Evolutionary conservation across 1,140 invertebrate species (phyloP), one percentile per base, ranked within the genome.

Genomic region (Drosophila bifasciata): DNA sequence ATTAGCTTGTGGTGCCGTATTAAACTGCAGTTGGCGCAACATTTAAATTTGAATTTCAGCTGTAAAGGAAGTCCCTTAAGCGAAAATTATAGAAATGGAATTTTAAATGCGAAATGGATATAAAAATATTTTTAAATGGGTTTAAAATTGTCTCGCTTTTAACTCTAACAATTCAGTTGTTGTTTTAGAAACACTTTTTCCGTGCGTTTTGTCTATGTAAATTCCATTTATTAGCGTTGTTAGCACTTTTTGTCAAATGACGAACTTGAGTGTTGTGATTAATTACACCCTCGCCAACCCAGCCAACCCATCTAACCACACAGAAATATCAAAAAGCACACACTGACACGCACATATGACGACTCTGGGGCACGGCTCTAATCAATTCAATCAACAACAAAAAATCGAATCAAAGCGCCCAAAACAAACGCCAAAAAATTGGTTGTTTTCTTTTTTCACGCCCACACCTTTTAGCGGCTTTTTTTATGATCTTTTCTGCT

Each of bases 381-480:
- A 88, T 83, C 66, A 88, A 79, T 88, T 79, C 60, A 68, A 88
- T 88, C 69, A 88, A 88, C 75, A 88, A 78, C 69, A 88, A 88
- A 71, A 88, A 78, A 77, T 77, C 71, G 52, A 74, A 64, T 36
- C 32, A 36, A 36, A 36, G 32, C 32, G n/a, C 11, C 58, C 41
- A 50, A 45, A 21, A 58, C 52, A 39, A 55, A 57, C 3, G 56
- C 52, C 32, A 59, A 68, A 49, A 59, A 68, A 49, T 51, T 51
- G 48, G 41, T 72, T 59, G 55, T 72, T 66, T 80, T 88, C 62
- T 56, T 74, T 58, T 36, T 76, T 79, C 64, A 67, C 79, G 62
- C 84, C 84, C 84, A 89, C 84, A 89, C 84, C 84, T 84, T 80
- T 84, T 89, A 89, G 85, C 84, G 73, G 84, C 76, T 74, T 89